Percentiles rank a stretch among this genome's conserved stretches.
These are phyloP conservation scores for Zosterops borbonicus DNA, from an alignment of 2,113 vertebrate genomes.

Conservation along the genomic window DNA sequence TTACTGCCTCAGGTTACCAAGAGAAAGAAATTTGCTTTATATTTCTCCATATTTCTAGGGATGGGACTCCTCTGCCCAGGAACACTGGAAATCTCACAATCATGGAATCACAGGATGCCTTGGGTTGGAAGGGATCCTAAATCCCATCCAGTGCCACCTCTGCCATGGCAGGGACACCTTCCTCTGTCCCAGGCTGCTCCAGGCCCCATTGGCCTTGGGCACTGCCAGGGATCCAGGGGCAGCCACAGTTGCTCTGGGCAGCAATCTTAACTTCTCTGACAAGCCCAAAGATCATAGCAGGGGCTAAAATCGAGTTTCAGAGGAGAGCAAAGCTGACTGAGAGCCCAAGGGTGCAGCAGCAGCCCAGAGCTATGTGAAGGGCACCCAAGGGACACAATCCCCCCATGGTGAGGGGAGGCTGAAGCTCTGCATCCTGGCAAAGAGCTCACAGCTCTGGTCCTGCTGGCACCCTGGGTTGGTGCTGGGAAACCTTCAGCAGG, in stretches of 20 bases:
- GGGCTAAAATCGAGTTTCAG: rapidly evolving
- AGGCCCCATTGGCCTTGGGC: not conserved
- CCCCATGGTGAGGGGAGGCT: rapidly evolving
- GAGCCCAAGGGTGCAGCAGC: not conserved
- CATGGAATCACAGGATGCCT: not conserved
- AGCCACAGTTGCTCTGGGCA: not conserved
- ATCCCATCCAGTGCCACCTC: rapidly evolving
- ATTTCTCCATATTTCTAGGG: not conserved
- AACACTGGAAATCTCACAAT: not conserved
- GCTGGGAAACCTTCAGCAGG: rapidly evolving
- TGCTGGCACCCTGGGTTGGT: not conserved
- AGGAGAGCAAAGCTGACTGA: not conserved
- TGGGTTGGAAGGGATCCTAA: not conserved
- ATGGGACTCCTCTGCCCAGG: not conserved
- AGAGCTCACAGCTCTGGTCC: rapidly evolving
- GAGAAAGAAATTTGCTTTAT: rapidly evolving
- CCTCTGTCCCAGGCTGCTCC: not conserved
- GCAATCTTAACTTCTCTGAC: too few species aligned
- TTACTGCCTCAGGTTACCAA: rapidly evolving
- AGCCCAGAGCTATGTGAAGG: rapidly evolving
- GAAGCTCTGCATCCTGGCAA: not conserved
- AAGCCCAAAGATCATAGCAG: rapidly evolving
- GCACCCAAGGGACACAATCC: rapidly evolving
- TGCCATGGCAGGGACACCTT: not conserved
- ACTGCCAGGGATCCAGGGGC: not conserved